Conservation (phyloP, 64 coral and sea anemone genomes). For the Astreopora myriophthalma region DNA sequence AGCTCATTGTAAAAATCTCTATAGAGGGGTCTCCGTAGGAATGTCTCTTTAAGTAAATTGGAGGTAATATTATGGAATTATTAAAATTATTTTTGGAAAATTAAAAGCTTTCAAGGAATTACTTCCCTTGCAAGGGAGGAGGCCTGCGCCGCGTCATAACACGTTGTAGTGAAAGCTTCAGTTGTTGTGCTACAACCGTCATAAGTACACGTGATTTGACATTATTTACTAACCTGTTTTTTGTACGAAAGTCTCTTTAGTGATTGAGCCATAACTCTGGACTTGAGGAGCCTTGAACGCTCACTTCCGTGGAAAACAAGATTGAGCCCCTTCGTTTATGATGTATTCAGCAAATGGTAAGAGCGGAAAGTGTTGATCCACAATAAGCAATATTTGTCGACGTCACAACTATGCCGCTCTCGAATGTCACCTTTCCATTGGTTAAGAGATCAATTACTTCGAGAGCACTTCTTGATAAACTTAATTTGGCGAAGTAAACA, state of each 20-base stretch:
- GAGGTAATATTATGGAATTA: not conserved
- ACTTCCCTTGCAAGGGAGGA: not conserved
- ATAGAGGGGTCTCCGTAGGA: too few relatives aligned
- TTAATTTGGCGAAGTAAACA: not conserved
- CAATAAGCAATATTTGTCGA: not conserved
- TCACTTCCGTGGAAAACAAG: not conserved
- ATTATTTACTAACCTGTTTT: not conserved
- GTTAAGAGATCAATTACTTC: not conserved
- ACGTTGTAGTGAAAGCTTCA: too few relatives aligned
- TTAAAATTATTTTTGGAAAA: not conserved
- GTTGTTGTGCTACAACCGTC: not conserved
- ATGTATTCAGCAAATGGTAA: not conserved
- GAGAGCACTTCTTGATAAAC: not conserved
- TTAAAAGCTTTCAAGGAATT: not conserved
- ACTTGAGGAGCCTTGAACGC: not conserved
- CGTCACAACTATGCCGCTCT: not conserved
- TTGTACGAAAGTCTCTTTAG: not conserved
- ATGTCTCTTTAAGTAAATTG: not conserved
- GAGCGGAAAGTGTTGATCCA: not conserved
- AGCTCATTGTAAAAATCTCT: too few relatives aligned
- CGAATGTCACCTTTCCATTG: not conserved
- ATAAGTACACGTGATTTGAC: not conserved
- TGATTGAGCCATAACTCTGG: not conserved
- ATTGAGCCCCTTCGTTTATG: not conserved
- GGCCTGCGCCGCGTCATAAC: not conserved